Evolutionary conservation across 2,888 invertebrate genomes (phyloP), one percentile per base, ranked within the genome.

Genomic region (Papilio protenor): DNA sequence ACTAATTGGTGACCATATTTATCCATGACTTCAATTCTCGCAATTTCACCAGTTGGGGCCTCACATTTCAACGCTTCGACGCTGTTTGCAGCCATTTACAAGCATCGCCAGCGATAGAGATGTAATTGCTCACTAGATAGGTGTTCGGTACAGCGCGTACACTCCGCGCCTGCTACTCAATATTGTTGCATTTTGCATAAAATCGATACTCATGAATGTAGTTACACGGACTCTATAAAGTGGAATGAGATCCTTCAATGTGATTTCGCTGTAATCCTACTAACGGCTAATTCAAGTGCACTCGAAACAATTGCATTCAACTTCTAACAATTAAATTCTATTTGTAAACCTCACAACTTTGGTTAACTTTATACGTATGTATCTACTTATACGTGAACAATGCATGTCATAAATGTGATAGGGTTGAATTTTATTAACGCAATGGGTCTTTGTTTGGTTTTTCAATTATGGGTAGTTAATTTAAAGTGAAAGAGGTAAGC

Each of bases 181-280:
- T 93, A 93, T 94, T 93, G 93, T 92, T 94, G 93, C 92, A 94
- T 93, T 94, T 94, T 94, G 94, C 94, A 94, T 94, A 94, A 94
- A 94, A 94, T 94, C 94, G 93, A 94, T 94, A 93, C 90, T 92
- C 93, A 91, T 92, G 94, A 94, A 94, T 93, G 92, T 89, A 85
- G 87, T 87, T 89, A 87, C 87, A 87, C 86, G 72, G 83, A 79
- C 86, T 87, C 84, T 83, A 84, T 83, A 83, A 83, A 85, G 83
- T 86, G 86, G 83, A 87, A 89, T 87, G 91, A 91, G 90, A 90
- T 88, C 90, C 88, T 86, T 87, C 88, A 85, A 86, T 85, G 87
- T 85, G 86, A 91, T 91, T 91, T 91, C 87, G 85, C 88, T 86
- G 85, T 85, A 88, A 90, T 88, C 84, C 73, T 73, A 33, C 73